These are phyloP conservation scores for Heptranchias perlo DNA, from an alignment of 2,113 vertebrate genomes.

Conservation along the genomic window DNA sequence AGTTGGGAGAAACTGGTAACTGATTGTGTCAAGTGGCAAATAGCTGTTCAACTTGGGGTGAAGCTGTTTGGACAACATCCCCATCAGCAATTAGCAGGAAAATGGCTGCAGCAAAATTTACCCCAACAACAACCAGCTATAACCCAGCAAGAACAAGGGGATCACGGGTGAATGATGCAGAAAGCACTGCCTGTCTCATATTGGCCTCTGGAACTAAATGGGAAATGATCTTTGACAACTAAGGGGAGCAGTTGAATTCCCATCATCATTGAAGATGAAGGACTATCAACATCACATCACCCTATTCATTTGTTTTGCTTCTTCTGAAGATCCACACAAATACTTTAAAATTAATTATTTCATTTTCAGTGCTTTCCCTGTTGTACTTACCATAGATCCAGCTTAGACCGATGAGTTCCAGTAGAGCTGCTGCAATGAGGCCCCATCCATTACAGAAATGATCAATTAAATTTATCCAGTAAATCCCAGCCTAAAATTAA, in stretches of 20 bases:
- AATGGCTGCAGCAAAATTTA: no score
- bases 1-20: neutral
- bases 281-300: neutral
- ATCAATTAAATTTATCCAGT: neutral
- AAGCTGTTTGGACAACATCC: neutral
- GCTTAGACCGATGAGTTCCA: neutral
- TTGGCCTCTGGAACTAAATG: no score
- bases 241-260: neutral
- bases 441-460: neutral
- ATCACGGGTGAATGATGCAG: no score
- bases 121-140: no score
- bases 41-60: neutral
- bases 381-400: neutral
- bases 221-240: neutral
- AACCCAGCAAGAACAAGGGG: no score
- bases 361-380: neutral
- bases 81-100: neutral
- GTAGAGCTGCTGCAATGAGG: neutral
- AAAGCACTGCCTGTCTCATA: no score
- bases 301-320: neutral
- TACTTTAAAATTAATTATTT: neutral
- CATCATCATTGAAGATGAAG: neutral
- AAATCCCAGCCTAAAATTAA: conserved; percentile 21
- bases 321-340: neutral
- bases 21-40: neutral